Conservation (phyloP, 2,888 invertebrate species). For the Drosophila stalkeri region DNA sequence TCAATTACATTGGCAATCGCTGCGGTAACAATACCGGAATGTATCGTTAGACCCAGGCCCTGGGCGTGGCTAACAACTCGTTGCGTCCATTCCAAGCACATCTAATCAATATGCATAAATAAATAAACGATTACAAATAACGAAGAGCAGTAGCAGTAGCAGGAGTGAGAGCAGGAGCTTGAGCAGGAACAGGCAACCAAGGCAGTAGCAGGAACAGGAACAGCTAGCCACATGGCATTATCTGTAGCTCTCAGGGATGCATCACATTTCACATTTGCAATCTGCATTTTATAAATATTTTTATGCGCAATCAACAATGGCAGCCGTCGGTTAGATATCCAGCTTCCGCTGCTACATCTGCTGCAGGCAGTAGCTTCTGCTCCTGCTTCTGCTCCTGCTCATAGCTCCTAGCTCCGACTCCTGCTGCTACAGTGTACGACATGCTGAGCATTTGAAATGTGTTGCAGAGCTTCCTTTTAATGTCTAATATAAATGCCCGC, state of each 20-base stretch:
- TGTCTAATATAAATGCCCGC: constrained; percentile 76
- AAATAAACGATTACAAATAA: constrained; percentile 68
- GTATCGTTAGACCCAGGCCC: constrained; percentile 40
- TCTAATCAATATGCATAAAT: constrained; percentile 69
- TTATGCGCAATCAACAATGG: constrained; percentile 74
- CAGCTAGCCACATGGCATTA: constrained; percentile 35
- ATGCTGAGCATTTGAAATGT: constrained; percentile 71
- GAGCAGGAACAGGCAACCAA: neutral
- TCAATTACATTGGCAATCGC: constrained; percentile 76
- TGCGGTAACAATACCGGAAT: constrained; percentile 61
- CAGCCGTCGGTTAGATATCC: constrained; percentile 30
- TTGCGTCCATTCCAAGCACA: constrained; percentile 43
- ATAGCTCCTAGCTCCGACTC: neutral
- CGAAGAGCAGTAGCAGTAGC: neutral
- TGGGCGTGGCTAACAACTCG: constrained; percentile 43
- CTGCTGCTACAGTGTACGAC: constrained; percentile 41
- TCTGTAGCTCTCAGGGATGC: constrained; percentile 16
- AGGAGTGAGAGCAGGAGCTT: neutral
- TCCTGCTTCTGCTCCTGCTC: neutral
- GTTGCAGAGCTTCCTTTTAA: constrained; percentile 62
- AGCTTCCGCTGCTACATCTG: constrained; percentile 2
- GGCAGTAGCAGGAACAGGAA: neutral
- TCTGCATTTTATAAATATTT: constrained; percentile 80
- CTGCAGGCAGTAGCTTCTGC: neutral
- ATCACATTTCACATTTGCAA: constrained; percentile 62